These are phyloP conservation scores for Lutraria rhynchaena DNA, from an alignment of 1,140 invertebrate genomes.

Conservation along the genomic window DNA sequence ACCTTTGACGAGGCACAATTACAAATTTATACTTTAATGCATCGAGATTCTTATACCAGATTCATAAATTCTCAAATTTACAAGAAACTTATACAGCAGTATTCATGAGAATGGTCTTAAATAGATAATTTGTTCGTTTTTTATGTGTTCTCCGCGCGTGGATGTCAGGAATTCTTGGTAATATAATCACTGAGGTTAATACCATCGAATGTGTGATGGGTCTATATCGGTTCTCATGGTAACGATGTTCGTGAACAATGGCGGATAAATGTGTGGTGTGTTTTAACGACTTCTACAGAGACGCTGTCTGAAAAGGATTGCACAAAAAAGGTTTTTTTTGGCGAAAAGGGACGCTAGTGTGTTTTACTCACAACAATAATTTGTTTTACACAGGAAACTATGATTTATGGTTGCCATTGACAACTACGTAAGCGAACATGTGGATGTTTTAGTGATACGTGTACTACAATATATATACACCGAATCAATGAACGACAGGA, in stretches of 20 bases:
- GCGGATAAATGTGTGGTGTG: too few species aligned
- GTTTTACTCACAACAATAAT: conserved; percentile 19
- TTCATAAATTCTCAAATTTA: conserved; percentile 95
- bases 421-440: too few species aligned
- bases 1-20: conserved; percentile 99
- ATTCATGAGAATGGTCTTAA: conserved; percentile 66
- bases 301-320: too few species aligned
- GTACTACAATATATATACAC: conserved; percentile 7
- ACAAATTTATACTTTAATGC: conserved; percentile 99
- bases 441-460: conserved; percentile 7
- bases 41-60: conserved; percentile 99
- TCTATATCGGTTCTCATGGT: too few species aligned
- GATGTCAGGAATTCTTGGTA: background rate
- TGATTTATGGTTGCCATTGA: too few species aligned
- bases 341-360: conserved; percentile 31
- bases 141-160: conserved; percentile 14
- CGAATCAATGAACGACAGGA: too few species aligned
- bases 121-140: conserved; percentile 29
- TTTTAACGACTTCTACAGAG: too few species aligned
- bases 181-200: too few species aligned
- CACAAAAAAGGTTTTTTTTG: background rate
- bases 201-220: too few species aligned
- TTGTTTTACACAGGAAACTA: conserved; percentile 18
- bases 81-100: conserved; percentile 84
- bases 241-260: too few species aligned